phyloP scores from a whole-genome alignment of 1,140 invertebrate genomes.

The Anagrus nilaparvatae region DNA sequence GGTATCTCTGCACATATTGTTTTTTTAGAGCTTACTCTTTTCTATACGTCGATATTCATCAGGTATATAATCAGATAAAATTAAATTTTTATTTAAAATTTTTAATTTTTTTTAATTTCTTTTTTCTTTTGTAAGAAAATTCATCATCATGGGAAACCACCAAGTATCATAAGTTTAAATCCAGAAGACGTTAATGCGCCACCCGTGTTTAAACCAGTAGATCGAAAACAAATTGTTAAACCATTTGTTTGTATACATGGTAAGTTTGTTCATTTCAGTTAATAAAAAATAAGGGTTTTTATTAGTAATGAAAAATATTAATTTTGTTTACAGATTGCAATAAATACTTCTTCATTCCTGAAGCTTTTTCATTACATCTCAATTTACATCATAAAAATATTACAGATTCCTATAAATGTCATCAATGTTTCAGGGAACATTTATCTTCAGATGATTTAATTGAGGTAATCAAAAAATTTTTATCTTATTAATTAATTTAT shows the following conservation, averaged over 20 bases:
- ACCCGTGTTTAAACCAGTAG: conserved; percentile 21
- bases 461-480: conserved; percentile 19
- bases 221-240: conserved; percentile 23
- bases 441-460: conserved; percentile 26
- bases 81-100: too few relatives aligned
- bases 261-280: conserved; percentile 16
- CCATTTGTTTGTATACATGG: conserved; percentile 35
- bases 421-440: conserved; percentile 22
- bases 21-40: conserved; percentile 44
- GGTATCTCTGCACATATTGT: conserved; percentile 48
- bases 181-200: conserved; percentile 10
- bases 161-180: conserved; percentile 16
- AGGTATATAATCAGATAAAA: too few relatives aligned
- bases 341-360: conserved; percentile 33
- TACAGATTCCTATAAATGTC: conserved; percentile 26
- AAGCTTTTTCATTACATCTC: conserved; percentile 33
- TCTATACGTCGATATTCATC: conserved; percentile 46
- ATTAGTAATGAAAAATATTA: conserved; percentile 6
- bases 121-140: conserved; percentile 3
- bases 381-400: conserved; percentile 27
- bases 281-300: not conserved
- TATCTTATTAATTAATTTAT: not conserved
- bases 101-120: not conserved
- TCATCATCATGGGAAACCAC: conserved; percentile 16
- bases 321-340: conserved; percentile 28